Conservation (phyloP, 2,113 vertebrate species). For the Blennius ocellaris region DNA sequence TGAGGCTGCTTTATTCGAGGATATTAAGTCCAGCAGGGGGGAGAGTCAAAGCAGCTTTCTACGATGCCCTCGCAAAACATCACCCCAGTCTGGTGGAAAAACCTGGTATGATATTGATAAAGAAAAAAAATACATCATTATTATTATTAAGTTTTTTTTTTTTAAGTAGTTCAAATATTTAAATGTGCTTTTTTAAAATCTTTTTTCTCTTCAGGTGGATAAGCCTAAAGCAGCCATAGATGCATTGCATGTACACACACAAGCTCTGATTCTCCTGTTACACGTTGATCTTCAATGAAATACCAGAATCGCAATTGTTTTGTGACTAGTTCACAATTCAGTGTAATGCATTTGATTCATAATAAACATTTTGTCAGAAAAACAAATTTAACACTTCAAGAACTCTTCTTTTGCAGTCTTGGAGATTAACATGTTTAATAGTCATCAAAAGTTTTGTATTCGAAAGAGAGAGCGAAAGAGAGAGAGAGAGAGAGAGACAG, state of each 20-base stretch:
- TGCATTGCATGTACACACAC: background rate
- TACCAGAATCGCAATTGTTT: background rate
- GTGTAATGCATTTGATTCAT: too few relatives aligned
- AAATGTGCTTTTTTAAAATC: background rate
- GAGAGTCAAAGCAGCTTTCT: conserved; percentile 60
- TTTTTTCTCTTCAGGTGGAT: conserved; percentile 22
- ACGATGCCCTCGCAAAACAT: conserved; percentile 37
- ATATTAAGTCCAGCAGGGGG: conserved; percentile 8
- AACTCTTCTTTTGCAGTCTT: too few relatives aligned
- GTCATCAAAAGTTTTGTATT: background rate
- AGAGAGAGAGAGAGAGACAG: conserved; percentile 16
- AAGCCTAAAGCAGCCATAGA: background rate
- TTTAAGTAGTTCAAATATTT: background rate
- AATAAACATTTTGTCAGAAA: too few relatives aligned
- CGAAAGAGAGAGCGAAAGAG: conserved; percentile 19
- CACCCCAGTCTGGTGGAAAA: background rate
- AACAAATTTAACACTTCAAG: too few relatives aligned
- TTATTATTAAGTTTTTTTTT: background rate
- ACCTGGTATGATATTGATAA: conserved; percentile 29
- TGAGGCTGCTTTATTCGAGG: background rate
- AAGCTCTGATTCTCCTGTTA: background rate
- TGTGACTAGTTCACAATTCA: too few relatives aligned
- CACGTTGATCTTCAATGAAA: background rate
- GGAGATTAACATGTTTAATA: too few relatives aligned
- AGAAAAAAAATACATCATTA: background rate